phyloP scores from a whole-genome alignment of 1,140 invertebrate species.

The Drosophila kepulauana region DNA sequence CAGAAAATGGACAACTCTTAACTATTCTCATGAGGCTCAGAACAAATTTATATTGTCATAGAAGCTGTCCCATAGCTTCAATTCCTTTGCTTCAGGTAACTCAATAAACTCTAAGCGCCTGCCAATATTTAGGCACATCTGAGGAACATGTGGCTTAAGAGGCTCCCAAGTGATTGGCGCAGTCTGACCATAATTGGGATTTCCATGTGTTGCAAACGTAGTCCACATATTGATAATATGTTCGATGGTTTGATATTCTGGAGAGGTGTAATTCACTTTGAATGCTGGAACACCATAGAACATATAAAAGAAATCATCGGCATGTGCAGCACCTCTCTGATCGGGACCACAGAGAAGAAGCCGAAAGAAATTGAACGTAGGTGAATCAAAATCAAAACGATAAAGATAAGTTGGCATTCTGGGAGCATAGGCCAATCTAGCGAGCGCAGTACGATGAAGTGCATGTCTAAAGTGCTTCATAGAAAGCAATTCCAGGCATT shows the following conservation, averaged over 20 bases:
- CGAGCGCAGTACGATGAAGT: conserved; percentile 69
- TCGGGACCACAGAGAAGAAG: conserved; percentile 76
- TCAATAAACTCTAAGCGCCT: conserved; percentile 65
- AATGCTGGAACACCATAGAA: conserved; percentile 85
- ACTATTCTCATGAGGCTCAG: conserved; percentile 85
- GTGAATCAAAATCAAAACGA: conserved; percentile 84
- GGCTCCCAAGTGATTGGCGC: conserved; percentile 53
- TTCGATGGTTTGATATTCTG: conserved; percentile 77
- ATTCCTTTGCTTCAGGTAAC: conserved; percentile 78
- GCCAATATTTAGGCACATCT: conserved; percentile 83
- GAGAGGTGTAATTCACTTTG: conserved; percentile 72
- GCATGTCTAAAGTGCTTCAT: conserved; percentile 78
- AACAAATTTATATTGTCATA: conserved; percentile 55
- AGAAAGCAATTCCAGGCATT: conserved; percentile 62
- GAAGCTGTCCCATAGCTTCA: conserved; percentile 83
- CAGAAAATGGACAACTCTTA: no score
- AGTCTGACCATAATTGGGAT: conserved; percentile 61
- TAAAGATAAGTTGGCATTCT: conserved; percentile 85
- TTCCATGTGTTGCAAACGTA: conserved; percentile 78
- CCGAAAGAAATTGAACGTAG: conserved; percentile 62
- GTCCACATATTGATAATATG: conserved; percentile 82
- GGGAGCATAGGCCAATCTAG: conserved; percentile 64
- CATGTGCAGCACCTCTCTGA: conserved; percentile 85
- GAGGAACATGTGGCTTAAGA: conserved; percentile 24
- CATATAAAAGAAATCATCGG: conserved; percentile 88